These are phyloP conservation scores for Acanthaster planci DNA, from an alignment of 35 echinoderm and acorn worm species.

Conservation along the genomic window DNA sequence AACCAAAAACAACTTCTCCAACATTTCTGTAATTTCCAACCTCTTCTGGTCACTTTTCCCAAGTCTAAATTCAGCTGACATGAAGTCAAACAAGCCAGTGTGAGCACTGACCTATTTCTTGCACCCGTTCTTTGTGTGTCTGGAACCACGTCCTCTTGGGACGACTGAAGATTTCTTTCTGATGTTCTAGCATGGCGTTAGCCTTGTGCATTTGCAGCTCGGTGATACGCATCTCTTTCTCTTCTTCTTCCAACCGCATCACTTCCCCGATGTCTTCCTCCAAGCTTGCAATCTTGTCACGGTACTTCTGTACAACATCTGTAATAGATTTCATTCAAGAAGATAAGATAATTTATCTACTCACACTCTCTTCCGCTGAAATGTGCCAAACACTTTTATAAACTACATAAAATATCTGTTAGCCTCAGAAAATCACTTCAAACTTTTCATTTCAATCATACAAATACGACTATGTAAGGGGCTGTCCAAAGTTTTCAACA, in stretches of 20 bases:
- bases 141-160: constrained; percentile 95
- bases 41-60: not conserved
- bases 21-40: not conserved
- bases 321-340: no score
- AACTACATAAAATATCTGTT: no score
- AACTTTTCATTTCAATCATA: no score
- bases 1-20: no score
- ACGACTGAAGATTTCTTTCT: constrained; percentile 55
- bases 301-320: constrained; percentile 86
- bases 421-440: no score
- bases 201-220: constrained; percentile 86
- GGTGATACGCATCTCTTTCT: constrained; percentile 80
- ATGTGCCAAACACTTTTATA: no score
- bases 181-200: constrained; percentile 69
- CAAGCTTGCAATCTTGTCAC: constrained; percentile 83
- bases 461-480: no score
- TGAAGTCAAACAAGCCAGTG: not conserved
- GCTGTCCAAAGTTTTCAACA: no score
- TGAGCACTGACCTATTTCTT: constrained; percentile 59
- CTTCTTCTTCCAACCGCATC: constrained; percentile 71
- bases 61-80: not conserved
- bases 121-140: constrained; percentile 75
- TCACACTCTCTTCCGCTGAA: no score
- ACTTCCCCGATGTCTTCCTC: constrained; percentile 88
- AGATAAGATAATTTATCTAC: no score